phyloP scores from a whole-genome alignment of 2,888 invertebrate species.

The Thecocarcelia acutangulata region DNA sequence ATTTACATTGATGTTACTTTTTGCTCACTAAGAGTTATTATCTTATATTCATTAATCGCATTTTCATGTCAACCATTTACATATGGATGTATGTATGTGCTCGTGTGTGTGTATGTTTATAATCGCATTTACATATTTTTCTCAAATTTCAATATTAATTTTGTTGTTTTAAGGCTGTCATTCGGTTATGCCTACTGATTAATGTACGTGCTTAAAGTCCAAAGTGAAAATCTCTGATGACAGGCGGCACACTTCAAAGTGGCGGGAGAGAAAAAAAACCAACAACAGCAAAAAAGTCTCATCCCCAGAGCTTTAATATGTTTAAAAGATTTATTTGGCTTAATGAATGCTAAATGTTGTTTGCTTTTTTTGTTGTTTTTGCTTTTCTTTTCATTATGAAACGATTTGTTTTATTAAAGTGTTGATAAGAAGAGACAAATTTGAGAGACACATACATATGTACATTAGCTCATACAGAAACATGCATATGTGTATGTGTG shows the following conservation, averaged over 20 bases:
- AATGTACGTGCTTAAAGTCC: conserved; percentile 55
- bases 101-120: conserved; percentile 10
- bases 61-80: conserved; percentile 28
- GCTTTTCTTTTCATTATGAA: too few relatives aligned
- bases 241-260: conserved; percentile 68
- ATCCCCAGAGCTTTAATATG: conserved; percentile 5
- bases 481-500: neutral
- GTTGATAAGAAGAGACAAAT: conserved; percentile 19
- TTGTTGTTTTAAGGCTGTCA: neutral
- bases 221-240: conserved; percentile 62
- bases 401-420: neutral
- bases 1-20: too few relatives aligned
- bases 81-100: too few relatives aligned
- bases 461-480: too few relatives aligned
- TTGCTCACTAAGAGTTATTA: too few relatives aligned
- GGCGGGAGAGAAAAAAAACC: neutral
- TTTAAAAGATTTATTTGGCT: conserved; percentile 9
- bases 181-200: conserved; percentile 45
- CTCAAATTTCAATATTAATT: conserved; percentile 25
- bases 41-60: too few relatives aligned
- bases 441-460: conserved; percentile 11
- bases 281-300: neutral
- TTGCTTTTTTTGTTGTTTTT: neutral
- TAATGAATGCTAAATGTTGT: neutral
- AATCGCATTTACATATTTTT: conserved; percentile 12